Conservation (phyloP, 2,888 invertebrate genomes). For the Eretmocerus hayati region DNA sequence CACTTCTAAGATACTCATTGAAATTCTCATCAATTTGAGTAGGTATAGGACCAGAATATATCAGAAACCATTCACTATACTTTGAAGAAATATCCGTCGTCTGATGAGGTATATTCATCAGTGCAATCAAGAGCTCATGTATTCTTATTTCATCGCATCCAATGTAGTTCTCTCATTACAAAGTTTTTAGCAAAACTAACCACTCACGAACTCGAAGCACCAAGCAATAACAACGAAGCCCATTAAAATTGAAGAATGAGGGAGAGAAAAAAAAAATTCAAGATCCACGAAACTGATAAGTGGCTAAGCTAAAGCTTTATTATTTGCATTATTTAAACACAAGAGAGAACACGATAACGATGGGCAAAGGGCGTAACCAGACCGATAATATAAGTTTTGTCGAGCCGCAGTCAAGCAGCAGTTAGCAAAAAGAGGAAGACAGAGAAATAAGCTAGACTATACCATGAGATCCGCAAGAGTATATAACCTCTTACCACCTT, state of each 20-base stretch:
- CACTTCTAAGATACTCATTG: too few species aligned
- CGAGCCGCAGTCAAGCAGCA: neutral
- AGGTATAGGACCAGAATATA: too few species aligned
- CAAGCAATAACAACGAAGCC: neutral
- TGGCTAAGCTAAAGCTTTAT: constrained; percentile 32
- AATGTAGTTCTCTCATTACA: constrained; percentile 11
- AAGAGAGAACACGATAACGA: constrained; percentile 33
- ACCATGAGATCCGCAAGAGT: too few species aligned
- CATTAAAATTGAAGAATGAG: constrained; percentile 2
- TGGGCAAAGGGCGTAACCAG: constrained; percentile 10
- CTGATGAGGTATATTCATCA: too few species aligned
- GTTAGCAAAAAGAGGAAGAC: constrained; percentile 17
- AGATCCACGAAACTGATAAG: constrained; percentile 18
- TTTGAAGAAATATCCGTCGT: too few species aligned
- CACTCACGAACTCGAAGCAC: constrained; percentile 2
- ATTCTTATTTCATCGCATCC: too few species aligned
- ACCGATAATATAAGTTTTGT: constrained; percentile 5
- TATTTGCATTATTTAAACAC: constrained; percentile 43
- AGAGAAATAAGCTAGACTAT: neutral
- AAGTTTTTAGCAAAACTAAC: constrained; percentile 4
- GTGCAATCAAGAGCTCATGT: too few species aligned
- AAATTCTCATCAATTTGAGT: too few species aligned
- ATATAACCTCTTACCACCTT: too few species aligned
- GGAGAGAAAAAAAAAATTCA: neutral
- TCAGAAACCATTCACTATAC: too few species aligned